A percentile compares a stretch with the other conserved stretches of the same genome.
These are phyloP conservation scores for Pammene fasciana DNA, from an alignment of 2,888 invertebrate genomes.

Conservation along the genomic window DNA sequence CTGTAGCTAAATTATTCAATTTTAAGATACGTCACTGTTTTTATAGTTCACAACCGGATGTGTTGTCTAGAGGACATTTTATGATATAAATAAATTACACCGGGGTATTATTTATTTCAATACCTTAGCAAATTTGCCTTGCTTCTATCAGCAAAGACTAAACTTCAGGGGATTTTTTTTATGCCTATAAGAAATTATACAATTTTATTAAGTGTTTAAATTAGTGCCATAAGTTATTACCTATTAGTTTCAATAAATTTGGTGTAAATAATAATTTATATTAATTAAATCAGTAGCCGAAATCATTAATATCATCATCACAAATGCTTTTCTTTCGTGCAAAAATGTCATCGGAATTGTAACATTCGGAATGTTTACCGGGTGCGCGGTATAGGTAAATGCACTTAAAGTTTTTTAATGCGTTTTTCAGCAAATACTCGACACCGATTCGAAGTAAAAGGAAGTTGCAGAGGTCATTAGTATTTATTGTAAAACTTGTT, in stretches of 20 bases:
- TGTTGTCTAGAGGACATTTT: background rate
- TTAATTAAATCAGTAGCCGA: background rate
- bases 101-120: no score
- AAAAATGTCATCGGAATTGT: constrained; percentile 5
- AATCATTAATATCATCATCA: background rate
- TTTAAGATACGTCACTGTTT: background rate
- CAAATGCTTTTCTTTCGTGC: constrained; percentile 5
- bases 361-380: constrained; percentile 29
- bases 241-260: background rate
- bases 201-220: no score
- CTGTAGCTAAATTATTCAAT: background rate
- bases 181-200: no score
- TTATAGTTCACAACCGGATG: background rate
- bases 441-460: constrained; percentile 36
- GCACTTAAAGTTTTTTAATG: constrained; percentile 21
- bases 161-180: no score
- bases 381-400: constrained; percentile 17
- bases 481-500: constrained; percentile 8
- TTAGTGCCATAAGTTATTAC: background rate
- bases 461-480: constrained; percentile 36
- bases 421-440: constrained; percentile 21
- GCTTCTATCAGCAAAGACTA: no score
- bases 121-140: no score
- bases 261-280: background rate
- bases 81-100: no score